Percentiles rank a stretch among this genome's conserved stretches.
phyloP scores from a whole-genome alignment of 1,140 invertebrate genomes.

The Araneus ventricosus region DNA sequence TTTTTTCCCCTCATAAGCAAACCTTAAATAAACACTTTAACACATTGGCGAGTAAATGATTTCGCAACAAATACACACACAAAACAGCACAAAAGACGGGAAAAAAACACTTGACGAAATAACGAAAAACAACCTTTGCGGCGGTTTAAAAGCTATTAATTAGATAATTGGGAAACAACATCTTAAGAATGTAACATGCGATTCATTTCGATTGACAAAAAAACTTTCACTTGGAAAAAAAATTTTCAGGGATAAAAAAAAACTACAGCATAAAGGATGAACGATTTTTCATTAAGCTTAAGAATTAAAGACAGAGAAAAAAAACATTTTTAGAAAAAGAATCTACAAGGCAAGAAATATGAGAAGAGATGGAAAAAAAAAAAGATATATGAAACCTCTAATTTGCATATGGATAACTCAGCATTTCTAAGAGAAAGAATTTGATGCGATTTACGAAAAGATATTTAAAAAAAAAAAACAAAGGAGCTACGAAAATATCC shows the following conservation, averaged over 20 bases:
- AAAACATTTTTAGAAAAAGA: not conserved
- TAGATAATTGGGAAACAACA: not conserved
- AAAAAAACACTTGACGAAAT: not conserved
- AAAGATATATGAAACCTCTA: not conserved
- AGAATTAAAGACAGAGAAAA: not conserved
- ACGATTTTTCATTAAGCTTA: not conserved
- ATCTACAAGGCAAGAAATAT: not conserved
- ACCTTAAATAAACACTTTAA: not conserved
- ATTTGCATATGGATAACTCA: not conserved
- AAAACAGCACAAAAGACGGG: not conserved
- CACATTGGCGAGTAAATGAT: not conserved
- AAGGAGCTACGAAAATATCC: not conserved
- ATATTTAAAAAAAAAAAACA: not conserved
- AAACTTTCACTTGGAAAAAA: not conserved
- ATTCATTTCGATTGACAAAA: not conserved
- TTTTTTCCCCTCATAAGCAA: no score
- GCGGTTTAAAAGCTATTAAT: not conserved
- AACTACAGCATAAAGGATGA: not conserved
- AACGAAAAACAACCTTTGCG: not conserved
- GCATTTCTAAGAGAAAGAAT: not conserved
- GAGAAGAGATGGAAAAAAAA: not conserved
- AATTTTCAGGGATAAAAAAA: not conserved
- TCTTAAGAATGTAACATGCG: not conserved
- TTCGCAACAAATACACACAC: not conserved
- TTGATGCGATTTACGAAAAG: no score